A percentile compares a stretch with the other conserved stretches of the same genome.
Evolutionary conservation across 2,888 invertebrate genomes (phyloP).

Genomic region (Chrysolina haemoptera): DNA sequence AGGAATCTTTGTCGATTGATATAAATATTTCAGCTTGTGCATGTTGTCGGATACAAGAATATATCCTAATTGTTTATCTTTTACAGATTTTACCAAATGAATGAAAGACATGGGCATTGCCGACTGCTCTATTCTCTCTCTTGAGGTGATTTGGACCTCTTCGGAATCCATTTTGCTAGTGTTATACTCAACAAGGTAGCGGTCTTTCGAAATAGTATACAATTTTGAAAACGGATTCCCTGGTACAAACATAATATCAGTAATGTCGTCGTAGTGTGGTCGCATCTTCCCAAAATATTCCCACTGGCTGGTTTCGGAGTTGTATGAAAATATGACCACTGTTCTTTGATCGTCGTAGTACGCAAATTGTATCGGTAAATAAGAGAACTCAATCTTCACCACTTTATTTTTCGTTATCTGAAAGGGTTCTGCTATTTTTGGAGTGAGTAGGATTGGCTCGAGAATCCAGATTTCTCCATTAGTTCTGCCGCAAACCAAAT

Average conservation of each 20-base stretch:
- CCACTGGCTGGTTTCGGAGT: conserved; percentile 69
- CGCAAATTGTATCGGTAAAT: conserved; percentile 73
- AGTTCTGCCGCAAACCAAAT: conserved; percentile 74
- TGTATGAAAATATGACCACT: conserved; percentile 71
- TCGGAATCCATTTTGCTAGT: conserved; percentile 55
- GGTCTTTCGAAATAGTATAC: conserved; percentile 75
- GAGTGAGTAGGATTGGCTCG: conserved; percentile 73
- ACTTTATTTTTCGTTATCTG: conserved; percentile 70
- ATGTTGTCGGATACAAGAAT: conserved; percentile 77
- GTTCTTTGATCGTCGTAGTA: conserved; percentile 72
- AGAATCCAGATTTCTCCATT: conserved; percentile 76
- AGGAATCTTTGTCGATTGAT: conserved; percentile 77
- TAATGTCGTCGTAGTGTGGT: conserved; percentile 75
- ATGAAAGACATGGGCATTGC: conserved; percentile 72
- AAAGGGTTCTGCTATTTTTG: conserved; percentile 69
- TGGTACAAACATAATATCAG: conserved; percentile 73
- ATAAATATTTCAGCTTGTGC: conserved; percentile 80
- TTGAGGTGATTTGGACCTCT: conserved; percentile 68
- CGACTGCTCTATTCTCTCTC: conserved; percentile 77
- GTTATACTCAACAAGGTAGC: conserved; percentile 62
- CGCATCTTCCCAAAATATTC: conserved; percentile 75
- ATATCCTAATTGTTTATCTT: conserved; percentile 51
- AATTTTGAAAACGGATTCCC: conserved; percentile 68
- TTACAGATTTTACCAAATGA: conserved; percentile 48
- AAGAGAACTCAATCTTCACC: conserved; percentile 72